Evolutionary conservation across 2,888 invertebrate genomes (phyloP), one percentile per base, ranked within the genome.

Genomic region (Proisotoma minuta): DNA sequence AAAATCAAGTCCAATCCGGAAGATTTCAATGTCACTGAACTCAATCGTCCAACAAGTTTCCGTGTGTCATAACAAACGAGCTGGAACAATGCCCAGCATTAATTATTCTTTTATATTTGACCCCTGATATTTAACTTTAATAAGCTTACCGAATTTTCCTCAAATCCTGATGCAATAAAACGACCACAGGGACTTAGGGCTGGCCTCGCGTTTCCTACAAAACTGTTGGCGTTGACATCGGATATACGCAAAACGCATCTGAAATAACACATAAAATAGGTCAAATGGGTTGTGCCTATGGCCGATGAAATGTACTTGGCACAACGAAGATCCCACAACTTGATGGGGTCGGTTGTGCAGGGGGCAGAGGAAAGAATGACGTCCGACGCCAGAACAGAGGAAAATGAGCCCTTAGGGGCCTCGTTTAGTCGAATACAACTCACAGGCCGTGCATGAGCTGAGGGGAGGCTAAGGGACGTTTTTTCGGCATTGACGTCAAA

Each of bases 111-210:
- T 4, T 22, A 47, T 47, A 10, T 34, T 34, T 34, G 39, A 34
- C 10, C 10, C 10, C 15, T 34, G 39, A 34, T 12, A 34, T 34
- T 34, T 10, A 10, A 34, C 39, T 12, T 49, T 20, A 52, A 39
- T n/a, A 34, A 15, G 15, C 40, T 64, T 69, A 73, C 73, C 24
- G 48, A 43, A 34, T 68, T 63, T 15, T 70, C 71, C 52, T 73
- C 73, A 39, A 65, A 69, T 39, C 73, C 71, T n/a, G 67, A 63
- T n/a, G 62, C 65, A 59, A 73, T 70, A 40, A 71, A 73, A 2
- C 70, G 63, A 1, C 73, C 73, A 50, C 73, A 73, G 2, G 73
- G 70, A 23, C 66, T 68, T 1, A 73, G 23, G 10, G 64, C 54
- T 12, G 71, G 70, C 40, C 70, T 59, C 15, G 70, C 56, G 1